A percentile compares a stretch with the other conserved stretches of the same genome.
phyloP scores from a whole-genome alignment of 2,113 vertebrate genomes.

The Pelodiscus sinensis region DNA sequence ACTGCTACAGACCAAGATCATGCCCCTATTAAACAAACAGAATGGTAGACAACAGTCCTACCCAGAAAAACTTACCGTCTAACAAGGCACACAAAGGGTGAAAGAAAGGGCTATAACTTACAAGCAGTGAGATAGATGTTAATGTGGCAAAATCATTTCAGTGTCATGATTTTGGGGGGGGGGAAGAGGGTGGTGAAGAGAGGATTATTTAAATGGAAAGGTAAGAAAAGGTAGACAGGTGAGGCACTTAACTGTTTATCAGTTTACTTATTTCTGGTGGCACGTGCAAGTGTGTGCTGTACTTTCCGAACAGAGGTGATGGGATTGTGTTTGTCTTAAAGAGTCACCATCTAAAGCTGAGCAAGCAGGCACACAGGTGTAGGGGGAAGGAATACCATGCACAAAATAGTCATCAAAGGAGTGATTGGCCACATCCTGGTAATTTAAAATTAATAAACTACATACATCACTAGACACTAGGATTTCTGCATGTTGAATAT shows the following conservation, averaged over 20 bases:
- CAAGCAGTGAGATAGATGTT: neutral
- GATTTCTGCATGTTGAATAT: neutral
- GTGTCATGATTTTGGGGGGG: neutral
- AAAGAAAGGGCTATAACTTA: neutral
- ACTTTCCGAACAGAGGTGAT: neutral
- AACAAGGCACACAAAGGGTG: neutral
- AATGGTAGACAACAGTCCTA: neutral
- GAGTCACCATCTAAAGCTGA: neutral
- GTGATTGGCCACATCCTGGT: neutral
- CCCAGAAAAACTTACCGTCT: neutral
- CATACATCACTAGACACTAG: neutral
- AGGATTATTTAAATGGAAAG: neutral
- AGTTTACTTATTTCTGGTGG: neutral
- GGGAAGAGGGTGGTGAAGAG: neutral
- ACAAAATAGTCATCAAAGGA: neutral
- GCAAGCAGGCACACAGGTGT: neutral
- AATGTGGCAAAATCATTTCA: neutral
- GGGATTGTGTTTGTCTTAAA: neutral
- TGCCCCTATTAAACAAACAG: neutral
- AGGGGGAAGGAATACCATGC: neutral
- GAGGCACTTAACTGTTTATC: neutral
- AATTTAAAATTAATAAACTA: neutral
- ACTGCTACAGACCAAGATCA: neutral
- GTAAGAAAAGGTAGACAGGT: neutral
- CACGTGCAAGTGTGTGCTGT: neutral